These are phyloP conservation scores for Lycocorax pyrrhopterus DNA, from an alignment of 2,113 vertebrate species.

Conservation along the genomic window DNA sequence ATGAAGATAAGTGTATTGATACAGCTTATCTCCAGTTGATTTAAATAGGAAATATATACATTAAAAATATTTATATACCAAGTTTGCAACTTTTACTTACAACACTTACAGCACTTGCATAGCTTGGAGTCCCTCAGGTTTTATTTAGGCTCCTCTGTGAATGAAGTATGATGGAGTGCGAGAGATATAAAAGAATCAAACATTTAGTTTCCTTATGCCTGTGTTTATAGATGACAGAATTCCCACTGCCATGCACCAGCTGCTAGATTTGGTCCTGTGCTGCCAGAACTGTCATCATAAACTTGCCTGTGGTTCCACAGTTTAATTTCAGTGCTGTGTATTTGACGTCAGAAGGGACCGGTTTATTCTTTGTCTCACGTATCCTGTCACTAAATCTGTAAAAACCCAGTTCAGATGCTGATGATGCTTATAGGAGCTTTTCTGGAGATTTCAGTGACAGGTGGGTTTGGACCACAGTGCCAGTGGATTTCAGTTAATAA, in stretches of 20 bases:
- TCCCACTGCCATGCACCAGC: not conserved
- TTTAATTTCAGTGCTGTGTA: not conserved
- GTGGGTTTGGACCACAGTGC: not conserved
- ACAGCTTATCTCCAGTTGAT: not conserved
- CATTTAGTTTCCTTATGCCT: not conserved
- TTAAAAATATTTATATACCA: not conserved
- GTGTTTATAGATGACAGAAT: not conserved
- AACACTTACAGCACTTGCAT: not conserved
- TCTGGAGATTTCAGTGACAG: not conserved
- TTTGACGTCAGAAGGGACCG: not conserved
- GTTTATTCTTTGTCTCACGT: not conserved
- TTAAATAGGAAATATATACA: not conserved
- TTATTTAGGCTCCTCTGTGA: not conserved
- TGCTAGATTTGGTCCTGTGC: not conserved
- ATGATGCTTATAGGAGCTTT: not conserved
- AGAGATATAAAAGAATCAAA: not conserved
- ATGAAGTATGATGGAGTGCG: not conserved
- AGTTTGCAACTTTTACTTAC: not conserved
- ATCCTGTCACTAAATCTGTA: not conserved
- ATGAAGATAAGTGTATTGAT: constrained; percentile 14
- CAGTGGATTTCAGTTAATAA: not conserved
- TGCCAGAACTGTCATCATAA: constrained; percentile 1
- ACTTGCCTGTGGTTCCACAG: not conserved
- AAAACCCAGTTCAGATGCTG: not conserved
- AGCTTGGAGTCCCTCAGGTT: not conserved